Conservation (phyloP, 1,140 invertebrate species). For the Phymastichus coffea region DNA sequence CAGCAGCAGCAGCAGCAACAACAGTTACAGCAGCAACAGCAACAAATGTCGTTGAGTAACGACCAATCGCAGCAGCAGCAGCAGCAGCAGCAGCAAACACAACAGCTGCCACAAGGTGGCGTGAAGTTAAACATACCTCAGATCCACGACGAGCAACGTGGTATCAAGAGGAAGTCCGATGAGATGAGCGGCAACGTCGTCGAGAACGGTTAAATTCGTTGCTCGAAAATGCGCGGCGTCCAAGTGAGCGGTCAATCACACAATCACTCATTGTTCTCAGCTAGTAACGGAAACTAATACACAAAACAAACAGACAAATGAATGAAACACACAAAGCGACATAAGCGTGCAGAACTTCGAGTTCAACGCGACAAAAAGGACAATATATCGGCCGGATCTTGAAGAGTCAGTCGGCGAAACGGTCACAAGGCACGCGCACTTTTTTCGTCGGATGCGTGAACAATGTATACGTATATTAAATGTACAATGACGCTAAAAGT, state of each 20-base stretch:
- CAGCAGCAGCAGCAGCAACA: constrained; percentile 38
- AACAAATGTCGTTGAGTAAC: constrained; percentile 39
- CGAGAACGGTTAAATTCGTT: constrained; percentile 38
- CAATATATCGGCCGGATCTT: constrained; percentile 15
- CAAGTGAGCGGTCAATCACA: constrained; percentile 50
- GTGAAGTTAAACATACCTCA: constrained; percentile 34
- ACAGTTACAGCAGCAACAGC: constrained; percentile 38
- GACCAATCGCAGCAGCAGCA: constrained; percentile 42
- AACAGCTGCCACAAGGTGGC: too few relatives aligned
- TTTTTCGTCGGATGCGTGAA: neutral
- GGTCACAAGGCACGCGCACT: too few relatives aligned
- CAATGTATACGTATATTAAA: constrained; percentile 6
- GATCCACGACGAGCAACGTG: constrained; percentile 43
- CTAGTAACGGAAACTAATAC: constrained; percentile 35
- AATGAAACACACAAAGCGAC: neutral
- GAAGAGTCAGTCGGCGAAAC: too few relatives aligned
- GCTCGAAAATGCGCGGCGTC: constrained; percentile 35
- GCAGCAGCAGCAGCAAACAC: constrained; percentile 42
- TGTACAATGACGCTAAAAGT: neutral
- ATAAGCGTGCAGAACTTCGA: neutral
- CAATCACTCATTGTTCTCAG: constrained; percentile 54
- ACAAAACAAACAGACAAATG: too few relatives aligned
- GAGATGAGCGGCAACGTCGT: constrained; percentile 46
- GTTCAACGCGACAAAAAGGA: constrained; percentile 21
- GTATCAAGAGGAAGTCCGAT: constrained; percentile 52